Base-by-base conservation (phyloP, 2,113 vertebrate species). In the human (Homo sapiens) region DNA sequence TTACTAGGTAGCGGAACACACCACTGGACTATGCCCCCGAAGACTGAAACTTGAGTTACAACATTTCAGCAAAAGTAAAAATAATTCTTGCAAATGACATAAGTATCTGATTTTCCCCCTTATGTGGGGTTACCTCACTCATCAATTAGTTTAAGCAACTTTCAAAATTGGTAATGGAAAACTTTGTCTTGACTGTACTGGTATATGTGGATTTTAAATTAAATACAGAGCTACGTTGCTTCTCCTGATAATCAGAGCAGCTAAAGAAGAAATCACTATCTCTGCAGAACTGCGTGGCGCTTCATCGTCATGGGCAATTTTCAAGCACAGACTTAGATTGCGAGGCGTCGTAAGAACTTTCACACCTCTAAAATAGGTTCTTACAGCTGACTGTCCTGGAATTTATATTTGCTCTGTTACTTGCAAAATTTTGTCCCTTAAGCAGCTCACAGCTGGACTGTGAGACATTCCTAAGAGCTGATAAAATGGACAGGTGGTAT, bases 81-180 rank as follows among this genome's bases (percentile, higher is more conserved):
- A 80, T 92, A 93, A 88, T 94, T 96, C 52, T 94, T 91, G n/a
- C 70, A 95, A 91, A 90, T 95, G 95, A 82, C 8, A 0, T 89
- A 97, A 93, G 78, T 86, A 70, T 90, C 59, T 8, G 5, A 61
- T 64, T 76, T 57, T 12, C 66, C 70, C 86, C 61, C 86, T 79
- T 94, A 66, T 55, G 80, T 94, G 64, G 90, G 55, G 70, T 94
- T 79, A 91, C 79, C 68, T 95, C 86, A 90, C 95, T 91, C 87
- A n/a, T 96, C 78, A 92, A 50, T 89, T 97, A 81, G 95, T 97
- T 97, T 93, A 97, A 96, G 88, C 59, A 95, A 40, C 72, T 96
- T 98, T 95, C 78, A 96, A 66, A 96, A 73, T 72, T 91, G 91
- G 57, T 73, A 82, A 83, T 96, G 89, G 96, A 94, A 97, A 96